phyloP scores from a whole-genome alignment of 2,888 invertebrate genomes.

The Eupithecia inturbata region DNA sequence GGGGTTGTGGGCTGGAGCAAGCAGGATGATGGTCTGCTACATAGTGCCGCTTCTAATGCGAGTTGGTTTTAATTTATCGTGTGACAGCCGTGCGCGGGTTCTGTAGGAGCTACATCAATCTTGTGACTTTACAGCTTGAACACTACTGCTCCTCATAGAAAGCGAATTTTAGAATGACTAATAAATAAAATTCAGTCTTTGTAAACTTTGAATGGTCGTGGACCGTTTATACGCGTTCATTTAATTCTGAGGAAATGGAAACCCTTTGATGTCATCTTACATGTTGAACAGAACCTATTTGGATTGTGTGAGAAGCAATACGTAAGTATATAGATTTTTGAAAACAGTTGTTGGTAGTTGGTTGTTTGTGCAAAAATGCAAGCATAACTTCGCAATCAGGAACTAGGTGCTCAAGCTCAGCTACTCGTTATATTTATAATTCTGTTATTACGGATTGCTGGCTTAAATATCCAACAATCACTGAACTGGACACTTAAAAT shows the following conservation, averaged over 20 bases:
- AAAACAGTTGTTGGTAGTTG: background rate
- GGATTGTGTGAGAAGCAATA: background rate
- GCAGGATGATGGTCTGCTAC: slow-evolving; percentile 69
- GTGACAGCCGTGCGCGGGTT: slow-evolving; percentile 75
- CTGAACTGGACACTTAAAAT: slow-evolving; percentile 4
- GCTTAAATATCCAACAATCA: slow-evolving; percentile 5
- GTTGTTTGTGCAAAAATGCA: background rate
- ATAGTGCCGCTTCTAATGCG: slow-evolving; percentile 73
- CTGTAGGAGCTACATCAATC: slow-evolving; percentile 77
- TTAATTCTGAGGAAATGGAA: slow-evolving; percentile 6
- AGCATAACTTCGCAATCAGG: background rate
- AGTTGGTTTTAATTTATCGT: slow-evolving; percentile 81
- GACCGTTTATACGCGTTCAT: background rate
- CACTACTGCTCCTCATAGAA: slow-evolving; percentile 50
- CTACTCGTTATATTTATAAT: background rate
- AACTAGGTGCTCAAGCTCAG: background rate
- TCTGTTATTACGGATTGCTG: background rate
- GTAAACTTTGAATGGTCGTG: slow-evolving; percentile 8
- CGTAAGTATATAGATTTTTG: no score
- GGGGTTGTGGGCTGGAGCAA: slow-evolving; percentile 60
- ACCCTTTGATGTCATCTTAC: slow-evolving; percentile 5
- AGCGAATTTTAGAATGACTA: slow-evolving; percentile 57
- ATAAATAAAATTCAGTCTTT: slow-evolving; percentile 47
- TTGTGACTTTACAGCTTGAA: slow-evolving; percentile 49
- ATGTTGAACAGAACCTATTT: background rate